These are phyloP conservation scores for Seriola quinqueradiata DNA, from an alignment of 2,113 vertebrate species.

Conservation along the genomic window DNA sequence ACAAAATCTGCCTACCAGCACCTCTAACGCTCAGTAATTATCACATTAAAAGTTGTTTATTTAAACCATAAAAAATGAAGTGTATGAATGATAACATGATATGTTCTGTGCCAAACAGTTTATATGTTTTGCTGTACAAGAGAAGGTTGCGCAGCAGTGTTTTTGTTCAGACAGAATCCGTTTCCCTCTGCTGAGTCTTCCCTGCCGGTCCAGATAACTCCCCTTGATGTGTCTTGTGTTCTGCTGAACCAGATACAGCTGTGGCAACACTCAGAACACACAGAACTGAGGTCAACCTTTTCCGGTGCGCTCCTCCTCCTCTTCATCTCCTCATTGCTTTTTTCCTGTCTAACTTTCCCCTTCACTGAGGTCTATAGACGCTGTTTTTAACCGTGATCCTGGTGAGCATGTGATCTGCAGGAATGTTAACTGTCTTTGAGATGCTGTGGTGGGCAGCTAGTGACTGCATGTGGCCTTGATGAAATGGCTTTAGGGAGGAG, in stretches of 20 bases:
- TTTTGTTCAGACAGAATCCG: slow-evolving; percentile 20
- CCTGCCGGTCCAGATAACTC: slow-evolving; percentile 33
- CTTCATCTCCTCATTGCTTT: slow-evolving; percentile 23
- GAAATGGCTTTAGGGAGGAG: slow-evolving; percentile 33
- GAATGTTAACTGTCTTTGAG: slow-evolving; percentile 55
- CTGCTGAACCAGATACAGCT: slow-evolving; percentile 70
- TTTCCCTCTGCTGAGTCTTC: slow-evolving; percentile 40
- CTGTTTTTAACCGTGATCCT: slow-evolving; percentile 24
- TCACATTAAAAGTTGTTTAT: neutral
- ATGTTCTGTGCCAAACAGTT: neutral
- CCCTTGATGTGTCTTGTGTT: slow-evolving; percentile 68
- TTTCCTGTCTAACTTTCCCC: slow-evolving; percentile 24
- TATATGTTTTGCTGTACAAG: neutral
- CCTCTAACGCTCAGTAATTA: neutral
- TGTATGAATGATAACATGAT: neutral
- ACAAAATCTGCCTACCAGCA: neutral
- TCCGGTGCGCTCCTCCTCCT: slow-evolving; percentile 46
- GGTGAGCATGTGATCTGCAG: slow-evolving; percentile 46
- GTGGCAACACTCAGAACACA: slow-evolving; percentile 73
- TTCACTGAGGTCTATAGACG: slow-evolving; percentile 24
- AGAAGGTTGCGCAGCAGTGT: slow-evolving; percentile 25
- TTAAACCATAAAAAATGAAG: neutral
- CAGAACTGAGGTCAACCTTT: slow-evolving; percentile 59
- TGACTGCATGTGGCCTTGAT: slow-evolving; percentile 60
- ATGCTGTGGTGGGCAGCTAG: slow-evolving; percentile 31